phyloP scores from a whole-genome alignment of 2,113 vertebrate species.

The Dicaeum eximium region DNA sequence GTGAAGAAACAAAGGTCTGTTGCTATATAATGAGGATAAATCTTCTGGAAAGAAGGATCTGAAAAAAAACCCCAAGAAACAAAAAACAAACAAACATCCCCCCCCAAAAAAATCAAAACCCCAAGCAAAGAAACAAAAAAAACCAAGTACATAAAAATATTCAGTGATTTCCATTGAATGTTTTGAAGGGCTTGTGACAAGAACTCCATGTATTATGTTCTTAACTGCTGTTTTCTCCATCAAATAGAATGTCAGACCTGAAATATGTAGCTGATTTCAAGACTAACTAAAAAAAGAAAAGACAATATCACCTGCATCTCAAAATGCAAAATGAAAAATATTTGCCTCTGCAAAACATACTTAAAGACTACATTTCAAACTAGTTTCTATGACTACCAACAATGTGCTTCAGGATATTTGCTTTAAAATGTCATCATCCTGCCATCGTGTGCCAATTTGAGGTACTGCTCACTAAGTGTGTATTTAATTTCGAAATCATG shows the following conservation, averaged over 20 bases:
- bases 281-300: neutral
- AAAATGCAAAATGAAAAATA: neutral
- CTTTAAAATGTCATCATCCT: slow-evolving; percentile 25
- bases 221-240: neutral
- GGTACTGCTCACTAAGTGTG: slow-evolving; percentile 1
- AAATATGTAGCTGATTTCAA: neutral
- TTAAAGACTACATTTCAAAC: neutral
- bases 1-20: neutral
- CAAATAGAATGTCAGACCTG: neutral
- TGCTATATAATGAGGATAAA: neutral
- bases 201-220: neutral
- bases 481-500: neutral
- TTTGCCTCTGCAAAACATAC: neutral
- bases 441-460: slow-evolving; percentile 40
- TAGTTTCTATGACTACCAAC: slow-evolving; percentile 17
- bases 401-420: neutral
- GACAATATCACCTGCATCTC: neutral
- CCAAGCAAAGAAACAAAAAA: neutral
- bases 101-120: neutral
- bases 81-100: accelerated
- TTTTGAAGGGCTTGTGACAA: neutral
- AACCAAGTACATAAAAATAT: neutral
- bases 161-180: neutral
- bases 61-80: accelerated
- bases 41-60: neutral